Conservation (phyloP, 2,888 invertebrate genomes). For the Fabriciana adippe region DNA sequence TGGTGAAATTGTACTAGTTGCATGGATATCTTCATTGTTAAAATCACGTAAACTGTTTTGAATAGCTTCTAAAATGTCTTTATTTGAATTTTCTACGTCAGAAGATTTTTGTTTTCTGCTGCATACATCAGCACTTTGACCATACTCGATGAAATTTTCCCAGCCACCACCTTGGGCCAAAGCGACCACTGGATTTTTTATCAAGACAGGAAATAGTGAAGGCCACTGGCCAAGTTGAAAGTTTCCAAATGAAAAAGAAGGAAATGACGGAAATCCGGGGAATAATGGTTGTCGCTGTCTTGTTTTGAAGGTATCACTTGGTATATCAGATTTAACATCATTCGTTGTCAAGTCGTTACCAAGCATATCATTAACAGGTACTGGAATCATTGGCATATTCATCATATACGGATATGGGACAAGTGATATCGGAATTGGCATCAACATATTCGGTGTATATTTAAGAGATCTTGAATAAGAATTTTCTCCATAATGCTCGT, state of each 20-base stretch:
- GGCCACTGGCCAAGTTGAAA: conserved; percentile 65
- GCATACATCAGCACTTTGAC: conserved; percentile 81
- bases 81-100: conserved; percentile 32
- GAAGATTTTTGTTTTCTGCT: conserved; percentile 62
- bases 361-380: conserved; percentile 50
- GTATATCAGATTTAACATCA: conserved; percentile 47
- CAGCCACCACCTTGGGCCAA: conserved; percentile 76
- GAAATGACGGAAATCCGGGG: conserved; percentile 39
- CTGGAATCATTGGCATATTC: conserved; percentile 61
- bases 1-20: background rate
- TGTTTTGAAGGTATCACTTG: conserved; percentile 50
- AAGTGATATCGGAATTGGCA: conserved; percentile 28
- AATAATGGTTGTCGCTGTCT: conserved; percentile 54
- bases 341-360: conserved; percentile 28
- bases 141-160: conserved; percentile 82
- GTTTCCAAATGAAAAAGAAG: conserved; percentile 42
- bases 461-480: conserved; percentile 45
- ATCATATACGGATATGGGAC: conserved; percentile 56
- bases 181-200: conserved; percentile 81
- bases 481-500: conserved; percentile 40
- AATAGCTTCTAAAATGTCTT: conserved; percentile 9
- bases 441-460: conserved; percentile 34
- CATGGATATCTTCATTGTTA: background rate
- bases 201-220: conserved; percentile 79
- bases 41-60: conserved; percentile 30